Conservation (phyloP, 37 sponge, comb jelly and placozoan species). For the Crambe crambe region DNA sequence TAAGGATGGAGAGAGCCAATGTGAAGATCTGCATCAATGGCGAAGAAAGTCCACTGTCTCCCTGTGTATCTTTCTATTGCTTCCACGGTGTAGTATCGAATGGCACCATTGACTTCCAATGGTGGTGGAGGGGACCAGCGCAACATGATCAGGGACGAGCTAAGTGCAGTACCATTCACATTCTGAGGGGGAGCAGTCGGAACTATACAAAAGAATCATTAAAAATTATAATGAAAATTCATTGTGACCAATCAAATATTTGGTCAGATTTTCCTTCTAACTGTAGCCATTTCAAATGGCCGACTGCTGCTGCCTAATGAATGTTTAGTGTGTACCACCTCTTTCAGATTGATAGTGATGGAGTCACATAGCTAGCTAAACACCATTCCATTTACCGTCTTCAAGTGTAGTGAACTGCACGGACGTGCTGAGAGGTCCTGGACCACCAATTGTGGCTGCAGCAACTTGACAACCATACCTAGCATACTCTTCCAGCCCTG, state of each 20-base stretch:
- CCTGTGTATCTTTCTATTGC: conserved; percentile 19
- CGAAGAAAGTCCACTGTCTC: not conserved
- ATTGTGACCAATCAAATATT: no score
- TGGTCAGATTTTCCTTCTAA: no score
- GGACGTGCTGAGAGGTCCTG: conserved; percentile 23
- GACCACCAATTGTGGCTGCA: conserved; percentile 28
- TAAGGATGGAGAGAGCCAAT: conserved; percentile 29
- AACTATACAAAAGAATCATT: conserved; percentile 2
- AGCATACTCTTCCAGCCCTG: conserved; percentile 32
- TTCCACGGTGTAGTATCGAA: conserved; percentile 12
- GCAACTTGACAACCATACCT: conserved; percentile 20
- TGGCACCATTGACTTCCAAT: conserved; percentile 13
- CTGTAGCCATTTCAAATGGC: no score
- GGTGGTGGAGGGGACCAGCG: conserved; percentile 34
- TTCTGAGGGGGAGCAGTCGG: conserved; percentile 25
- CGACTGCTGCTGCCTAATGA: no score
- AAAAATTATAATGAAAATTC: no score
- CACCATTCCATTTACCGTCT: no score
- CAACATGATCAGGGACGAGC: conserved; percentile 11
- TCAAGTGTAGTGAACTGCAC: not conserved
- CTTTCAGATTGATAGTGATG: no score
- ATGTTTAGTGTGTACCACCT: no score
- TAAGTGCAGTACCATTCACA: not conserved
- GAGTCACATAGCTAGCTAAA: no score
- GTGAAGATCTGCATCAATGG: not conserved